Conservation (phyloP, 2,888 invertebrate species). For the Acanthococcus lagerstroemiae region DNA sequence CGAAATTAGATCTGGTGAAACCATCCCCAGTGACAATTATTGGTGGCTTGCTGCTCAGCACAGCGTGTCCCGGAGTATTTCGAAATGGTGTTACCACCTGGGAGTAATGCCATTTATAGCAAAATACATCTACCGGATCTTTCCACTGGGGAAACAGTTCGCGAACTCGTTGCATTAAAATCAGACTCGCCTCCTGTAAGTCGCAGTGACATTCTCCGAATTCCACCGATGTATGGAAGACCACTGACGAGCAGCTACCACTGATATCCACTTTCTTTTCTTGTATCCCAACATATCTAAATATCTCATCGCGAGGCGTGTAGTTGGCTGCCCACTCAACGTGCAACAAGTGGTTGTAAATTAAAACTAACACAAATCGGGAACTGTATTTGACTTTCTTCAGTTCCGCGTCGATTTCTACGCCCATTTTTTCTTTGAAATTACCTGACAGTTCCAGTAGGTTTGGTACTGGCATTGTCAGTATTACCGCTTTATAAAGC, state of each 20-base stretch:
- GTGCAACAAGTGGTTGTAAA: slow-evolving; percentile 21
- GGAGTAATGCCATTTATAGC: slow-evolving; percentile 33
- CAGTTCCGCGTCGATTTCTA: background rate
- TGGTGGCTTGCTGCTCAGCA: slow-evolving; percentile 27
- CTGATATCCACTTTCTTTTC: slow-evolving; percentile 25
- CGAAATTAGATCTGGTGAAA: slow-evolving; percentile 32
- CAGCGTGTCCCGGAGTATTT: slow-evolving; percentile 12
- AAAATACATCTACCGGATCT: slow-evolving; percentile 12
- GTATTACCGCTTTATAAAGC: slow-evolving; percentile 25
- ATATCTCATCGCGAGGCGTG: slow-evolving; percentile 10
- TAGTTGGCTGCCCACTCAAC: slow-evolving; percentile 31
- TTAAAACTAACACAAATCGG: slow-evolving; percentile 25
- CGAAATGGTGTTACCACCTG: slow-evolving; percentile 27
- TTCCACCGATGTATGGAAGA: slow-evolving; percentile 31
- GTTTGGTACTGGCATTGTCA: slow-evolving; percentile 30
- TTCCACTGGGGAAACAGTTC: slow-evolving; percentile 30
- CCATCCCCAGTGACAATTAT: slow-evolving; percentile 30
- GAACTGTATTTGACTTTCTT: slow-evolving; percentile 28
- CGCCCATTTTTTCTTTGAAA: background rate
- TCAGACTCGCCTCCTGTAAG: background rate
- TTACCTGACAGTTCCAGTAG: slow-evolving; percentile 29
- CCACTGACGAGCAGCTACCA: slow-evolving; percentile 14
- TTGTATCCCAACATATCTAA: slow-evolving; percentile 32
- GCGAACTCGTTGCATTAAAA: slow-evolving; percentile 18
- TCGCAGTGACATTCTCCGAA: slow-evolving; percentile 25